phyloP scores from a whole-genome alignment of 2,888 invertebrate species.

The Ashinkailepas kermadecensis region DNA sequence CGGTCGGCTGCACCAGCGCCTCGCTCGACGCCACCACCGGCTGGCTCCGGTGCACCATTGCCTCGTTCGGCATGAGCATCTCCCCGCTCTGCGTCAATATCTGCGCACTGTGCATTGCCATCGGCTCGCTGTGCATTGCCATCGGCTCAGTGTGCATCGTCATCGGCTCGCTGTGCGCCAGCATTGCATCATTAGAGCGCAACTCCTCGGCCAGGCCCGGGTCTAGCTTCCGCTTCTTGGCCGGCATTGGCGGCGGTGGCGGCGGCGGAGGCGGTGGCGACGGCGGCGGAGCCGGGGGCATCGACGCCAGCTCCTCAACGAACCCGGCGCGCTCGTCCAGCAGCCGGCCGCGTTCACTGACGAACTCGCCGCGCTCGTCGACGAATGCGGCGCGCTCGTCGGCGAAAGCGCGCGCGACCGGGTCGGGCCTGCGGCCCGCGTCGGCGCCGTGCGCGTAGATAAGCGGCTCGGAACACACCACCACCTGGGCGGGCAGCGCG shows the following conservation, averaged over 20 bases:
- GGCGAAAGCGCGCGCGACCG: background rate
- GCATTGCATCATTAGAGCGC: background rate
- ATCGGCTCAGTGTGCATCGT: no score
- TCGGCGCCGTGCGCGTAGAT: background rate
- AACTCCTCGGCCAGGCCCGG: conserved; percentile 7
- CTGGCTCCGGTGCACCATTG: no score
- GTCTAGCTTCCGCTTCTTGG: conserved; percentile 19
- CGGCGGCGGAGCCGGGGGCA: background rate
- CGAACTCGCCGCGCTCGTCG: background rate
- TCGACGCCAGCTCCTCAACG: background rate
- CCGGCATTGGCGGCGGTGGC: conserved; percentile 18
- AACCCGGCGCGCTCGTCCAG: background rate
- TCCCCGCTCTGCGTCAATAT: background rate
- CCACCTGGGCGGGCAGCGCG: background rate
- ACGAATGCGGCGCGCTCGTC: background rate
- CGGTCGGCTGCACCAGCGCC: background rate
- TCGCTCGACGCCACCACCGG: background rate
- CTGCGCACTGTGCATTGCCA: background rate
- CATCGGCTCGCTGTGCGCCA: no score
- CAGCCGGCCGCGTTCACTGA: background rate
- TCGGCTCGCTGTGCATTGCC: no score
- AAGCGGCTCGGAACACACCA: background rate
- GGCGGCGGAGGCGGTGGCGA: background rate
- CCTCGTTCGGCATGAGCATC: background rate
- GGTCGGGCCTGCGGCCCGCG: background rate